Base-by-base conservation (phyloP, 2,113 vertebrate genomes). In the Acanthisitta chloris region DNA sequence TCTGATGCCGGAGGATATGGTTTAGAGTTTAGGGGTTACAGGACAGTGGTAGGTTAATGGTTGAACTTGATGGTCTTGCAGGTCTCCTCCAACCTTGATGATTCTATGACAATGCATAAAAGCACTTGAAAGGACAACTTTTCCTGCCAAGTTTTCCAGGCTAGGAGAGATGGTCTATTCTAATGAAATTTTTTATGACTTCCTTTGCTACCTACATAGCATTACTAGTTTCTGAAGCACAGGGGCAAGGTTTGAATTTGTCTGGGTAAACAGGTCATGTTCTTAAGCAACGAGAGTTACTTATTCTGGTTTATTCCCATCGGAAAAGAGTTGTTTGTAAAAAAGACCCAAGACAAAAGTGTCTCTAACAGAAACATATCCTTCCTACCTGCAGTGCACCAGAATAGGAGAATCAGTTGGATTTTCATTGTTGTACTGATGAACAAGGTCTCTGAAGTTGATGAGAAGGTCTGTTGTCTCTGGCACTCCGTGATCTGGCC, bases 401-500 rank as follows among this genome's bases (percentile, higher is more conserved):
- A 99, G 97, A 26, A 98, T 97, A 9, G 99, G 99, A 1, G 98
- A 99, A 48, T 98, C 92, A 0, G 96, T 84, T 17, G 99, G 98
- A 90, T 98, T 98, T 73, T 98, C 98, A 85, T 98, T 98, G 97
- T 98, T 99, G 97, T 99, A 99, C 69, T 99, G 98, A 24, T 99
- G 97, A 54, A 99, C 98, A 58, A 99, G 94, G 95, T 99, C 98
- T 78, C 99, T 98, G 36, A 99, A 99, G 96, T 98, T 98, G 96
- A 99, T 99, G 59, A 99, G 99, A 49, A 99, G 98, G 80, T 99
- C 99, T 1, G 99, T 99, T 96, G 98, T 99, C 92, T 99, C 98
- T 0, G 99, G 99, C 36, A 99, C 99, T 0, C 99, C 99, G 0
- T 99, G 99, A 96, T 99, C 99, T 0, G 99, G 99, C 99, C 99